Percentiles rank a stretch among this genome's conserved stretches.
Evolutionary conservation across 2,113 vertebrate species (phyloP).

Genomic region (Herpetotheres cachinnans): DNA sequence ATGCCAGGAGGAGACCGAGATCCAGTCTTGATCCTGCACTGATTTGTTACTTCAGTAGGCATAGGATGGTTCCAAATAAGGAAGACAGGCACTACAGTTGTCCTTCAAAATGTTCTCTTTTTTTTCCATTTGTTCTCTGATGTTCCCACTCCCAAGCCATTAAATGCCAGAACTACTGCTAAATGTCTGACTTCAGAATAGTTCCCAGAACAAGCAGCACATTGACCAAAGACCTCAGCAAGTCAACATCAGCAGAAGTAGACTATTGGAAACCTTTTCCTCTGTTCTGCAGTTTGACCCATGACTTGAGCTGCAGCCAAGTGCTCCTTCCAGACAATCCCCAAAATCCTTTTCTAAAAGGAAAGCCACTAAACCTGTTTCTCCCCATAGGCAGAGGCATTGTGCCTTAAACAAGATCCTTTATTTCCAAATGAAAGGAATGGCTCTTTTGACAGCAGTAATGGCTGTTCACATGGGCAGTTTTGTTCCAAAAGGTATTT

Average conservation of each 20-base stretch:
- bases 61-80: background rate
- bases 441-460: background rate
- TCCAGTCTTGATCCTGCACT: background rate
- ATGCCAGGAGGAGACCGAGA: background rate
- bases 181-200: background rate
- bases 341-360: background rate
- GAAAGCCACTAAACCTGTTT: background rate
- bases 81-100: background rate
- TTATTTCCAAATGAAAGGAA: background rate
- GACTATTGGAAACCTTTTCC: background rate
- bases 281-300: background rate
- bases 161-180: background rate
- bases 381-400: background rate
- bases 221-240: background rate
- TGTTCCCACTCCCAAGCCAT: background rate
- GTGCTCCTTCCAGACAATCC: background rate
- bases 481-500: background rate
- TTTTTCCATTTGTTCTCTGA: background rate
- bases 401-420: background rate
- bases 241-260: background rate
- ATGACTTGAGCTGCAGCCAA: background rate
- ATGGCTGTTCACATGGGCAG: background rate
- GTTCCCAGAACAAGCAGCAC: background rate
- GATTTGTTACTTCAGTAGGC: background rate
- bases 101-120: background rate